Evolutionary conservation across 2,113 vertebrate species (phyloP).

Genomic region (Anas platyrhynchos): DNA sequence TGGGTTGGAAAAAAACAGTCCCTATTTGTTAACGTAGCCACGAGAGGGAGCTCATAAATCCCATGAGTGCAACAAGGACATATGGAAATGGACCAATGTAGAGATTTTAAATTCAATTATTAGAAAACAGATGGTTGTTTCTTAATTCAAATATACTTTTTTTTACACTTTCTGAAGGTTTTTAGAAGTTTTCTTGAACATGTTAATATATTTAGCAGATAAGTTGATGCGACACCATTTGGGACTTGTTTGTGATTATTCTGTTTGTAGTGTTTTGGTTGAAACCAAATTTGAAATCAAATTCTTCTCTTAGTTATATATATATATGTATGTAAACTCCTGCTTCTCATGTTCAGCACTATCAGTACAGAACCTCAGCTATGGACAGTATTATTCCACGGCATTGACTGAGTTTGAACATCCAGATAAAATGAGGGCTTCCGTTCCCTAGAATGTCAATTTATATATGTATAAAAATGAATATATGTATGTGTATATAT

Average conservation of each 20-base stretch:
- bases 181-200: not conserved
- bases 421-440: not conserved
- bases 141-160: not conserved
- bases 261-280: not conserved
- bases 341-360: not conserved
- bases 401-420: not conserved
- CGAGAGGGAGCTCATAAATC: constrained; percentile 45
- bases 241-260: not conserved
- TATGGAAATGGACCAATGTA: rapidly evolving
- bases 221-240: not conserved
- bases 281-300: not conserved
- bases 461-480: too few relatives aligned
- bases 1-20: not conserved
- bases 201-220: not conserved
- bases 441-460: not conserved
- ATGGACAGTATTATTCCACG: not conserved
- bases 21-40: not conserved
- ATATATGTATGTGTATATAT: too few relatives aligned
- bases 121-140: not conserved
- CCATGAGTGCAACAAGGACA: rapidly evolving
- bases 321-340: not conserved
- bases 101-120: not conserved
- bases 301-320: not conserved
- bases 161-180: not conserved
- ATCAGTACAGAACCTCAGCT: not conserved